Conservation (phyloP, 2,888 invertebrate genomes). For the Helobdella robusta region DNA sequence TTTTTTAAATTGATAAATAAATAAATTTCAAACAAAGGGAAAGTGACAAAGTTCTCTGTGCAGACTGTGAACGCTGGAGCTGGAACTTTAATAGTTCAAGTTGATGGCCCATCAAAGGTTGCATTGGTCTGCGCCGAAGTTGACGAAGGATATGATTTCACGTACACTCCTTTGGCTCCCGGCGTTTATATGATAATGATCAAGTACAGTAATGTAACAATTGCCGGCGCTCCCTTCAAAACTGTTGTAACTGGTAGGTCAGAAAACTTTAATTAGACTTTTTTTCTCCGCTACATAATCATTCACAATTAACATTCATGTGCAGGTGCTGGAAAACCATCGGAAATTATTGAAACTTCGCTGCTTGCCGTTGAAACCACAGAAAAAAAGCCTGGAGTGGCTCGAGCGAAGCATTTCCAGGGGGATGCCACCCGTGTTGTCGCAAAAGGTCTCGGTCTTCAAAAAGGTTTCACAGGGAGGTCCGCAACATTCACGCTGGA, state of each 20-base stretch:
- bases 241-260: conserved; percentile 54
- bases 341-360: conserved; percentile 63
- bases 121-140: conserved; percentile 86
- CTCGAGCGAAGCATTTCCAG: conserved; percentile 70
- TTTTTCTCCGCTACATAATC: background rate
- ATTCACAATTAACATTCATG: background rate
- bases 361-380: conserved; percentile 84
- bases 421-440: conserved; percentile 82
- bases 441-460: conserved; percentile 88
- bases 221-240: conserved; percentile 89
- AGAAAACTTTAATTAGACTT: background rate
- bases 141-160: conserved; percentile 92
- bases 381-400: conserved; percentile 50
- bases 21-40: conserved; percentile 52
- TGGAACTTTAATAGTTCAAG: conserved; percentile 79
- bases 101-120: conserved; percentile 91
- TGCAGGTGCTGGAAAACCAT: conserved; percentile 40
- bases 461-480: conserved; percentile 84
- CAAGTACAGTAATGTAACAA: conserved; percentile 84
- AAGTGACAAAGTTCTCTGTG: conserved; percentile 83
- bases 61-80: conserved; percentile 89
- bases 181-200: conserved; percentile 90
- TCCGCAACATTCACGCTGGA: conserved; percentile 83
- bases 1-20: too few species aligned
- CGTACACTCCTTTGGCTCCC: conserved; percentile 85